Conservation (phyloP, 1,140 invertebrate species). For the Pinna nobilis region DNA sequence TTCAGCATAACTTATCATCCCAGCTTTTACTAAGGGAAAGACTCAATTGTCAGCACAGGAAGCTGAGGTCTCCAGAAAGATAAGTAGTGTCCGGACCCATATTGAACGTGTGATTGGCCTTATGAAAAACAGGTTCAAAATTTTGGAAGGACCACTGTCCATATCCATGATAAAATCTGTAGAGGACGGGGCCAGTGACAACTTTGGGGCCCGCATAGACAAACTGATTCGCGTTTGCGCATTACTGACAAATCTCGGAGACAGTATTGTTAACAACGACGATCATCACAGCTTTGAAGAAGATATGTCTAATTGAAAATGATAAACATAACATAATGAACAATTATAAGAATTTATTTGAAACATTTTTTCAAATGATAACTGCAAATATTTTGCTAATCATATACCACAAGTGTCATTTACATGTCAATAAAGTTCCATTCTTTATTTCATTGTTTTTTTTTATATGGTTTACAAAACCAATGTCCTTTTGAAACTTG, state of each 20-base stretch:
- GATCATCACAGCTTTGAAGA: not conserved
- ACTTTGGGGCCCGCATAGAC: constrained; percentile 1
- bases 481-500: not conserved
- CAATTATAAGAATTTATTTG: not conserved
- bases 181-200: not conserved
- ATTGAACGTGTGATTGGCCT: constrained; percentile 47
- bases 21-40: constrained; percentile 52
- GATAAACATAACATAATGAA: not conserved
- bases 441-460: not conserved
- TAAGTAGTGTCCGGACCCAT: constrained; percentile 40
- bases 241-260: constrained; percentile 24
- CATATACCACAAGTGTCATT: not conserved
- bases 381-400: not conserved
- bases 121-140: constrained; percentile 39
- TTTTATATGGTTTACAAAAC: not conserved
- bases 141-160: constrained; percentile 38
- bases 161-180: constrained; percentile 4
- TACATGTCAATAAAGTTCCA: not conserved
- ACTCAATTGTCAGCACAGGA: constrained; percentile 46
- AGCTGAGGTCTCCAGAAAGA: constrained; percentile 36
- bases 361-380: not conserved
- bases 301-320: too few species aligned
- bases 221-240: constrained; percentile 33
- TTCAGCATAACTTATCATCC: constrained; percentile 42
- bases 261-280: constrained; percentile 27